phyloP scores from a whole-genome alignment of 2,888 invertebrate genomes.

The Clitarchus hookeri region DNA sequence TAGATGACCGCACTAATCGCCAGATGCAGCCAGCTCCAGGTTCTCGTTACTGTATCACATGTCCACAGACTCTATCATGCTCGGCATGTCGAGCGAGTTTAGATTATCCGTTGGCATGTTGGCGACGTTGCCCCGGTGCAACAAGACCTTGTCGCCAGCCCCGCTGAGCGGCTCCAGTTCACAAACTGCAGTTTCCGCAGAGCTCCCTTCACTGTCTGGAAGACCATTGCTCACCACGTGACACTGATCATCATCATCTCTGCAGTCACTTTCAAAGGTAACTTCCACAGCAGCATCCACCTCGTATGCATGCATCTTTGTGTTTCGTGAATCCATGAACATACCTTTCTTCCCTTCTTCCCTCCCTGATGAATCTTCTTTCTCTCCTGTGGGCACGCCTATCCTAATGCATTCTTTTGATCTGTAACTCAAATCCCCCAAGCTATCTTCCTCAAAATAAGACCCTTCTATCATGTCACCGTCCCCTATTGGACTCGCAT shows the following conservation, averaged over 20 bases:
- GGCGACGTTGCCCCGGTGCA: neutral
- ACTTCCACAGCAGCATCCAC: neutral
- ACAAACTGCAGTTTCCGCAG: neutral
- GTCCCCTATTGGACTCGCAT: neutral
- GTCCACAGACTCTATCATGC: neutral
- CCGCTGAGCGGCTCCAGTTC: neutral
- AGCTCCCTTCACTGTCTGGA: neutral
- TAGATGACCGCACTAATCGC: neutral
- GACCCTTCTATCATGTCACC: neutral
- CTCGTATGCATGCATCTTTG: neutral
- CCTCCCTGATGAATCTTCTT: neutral
- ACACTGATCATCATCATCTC: neutral
- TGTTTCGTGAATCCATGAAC: neutral
- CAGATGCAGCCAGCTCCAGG: neutral
- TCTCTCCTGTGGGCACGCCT: neutral
- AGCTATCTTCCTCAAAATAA: neutral
- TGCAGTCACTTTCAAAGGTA: neutral
- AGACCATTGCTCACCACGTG: neutral
- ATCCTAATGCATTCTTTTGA: neutral
- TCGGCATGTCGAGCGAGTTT: neutral
- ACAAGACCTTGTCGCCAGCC: neutral
- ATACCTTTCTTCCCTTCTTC: neutral
- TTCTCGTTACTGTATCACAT: neutral
- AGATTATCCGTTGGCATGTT: neutral
- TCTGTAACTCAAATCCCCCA: neutral